These are phyloP conservation scores for Acleris cristana DNA, from an alignment of 2,888 invertebrate species.

Conservation along the genomic window DNA sequence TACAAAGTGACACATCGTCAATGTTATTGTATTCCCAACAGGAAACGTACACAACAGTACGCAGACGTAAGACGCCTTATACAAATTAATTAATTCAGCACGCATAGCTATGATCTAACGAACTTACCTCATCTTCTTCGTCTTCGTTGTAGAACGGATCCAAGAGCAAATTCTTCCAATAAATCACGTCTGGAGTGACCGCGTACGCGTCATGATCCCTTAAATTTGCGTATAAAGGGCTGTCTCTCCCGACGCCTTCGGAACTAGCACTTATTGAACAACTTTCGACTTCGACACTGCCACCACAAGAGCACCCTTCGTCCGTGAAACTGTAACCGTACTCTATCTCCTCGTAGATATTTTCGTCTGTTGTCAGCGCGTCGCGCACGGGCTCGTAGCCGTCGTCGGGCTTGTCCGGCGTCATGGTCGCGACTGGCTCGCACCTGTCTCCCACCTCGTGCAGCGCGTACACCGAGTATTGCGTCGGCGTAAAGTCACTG, in stretches of 20 bases:
- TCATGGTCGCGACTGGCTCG: conserved; percentile 72
- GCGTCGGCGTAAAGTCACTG: conserved; percentile 65
- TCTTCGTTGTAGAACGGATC: conserved; percentile 81
- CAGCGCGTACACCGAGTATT: conserved; percentile 70
- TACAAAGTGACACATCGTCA: conserved; percentile 32
- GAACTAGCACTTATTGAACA: conserved; percentile 77
- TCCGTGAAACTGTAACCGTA: conserved; percentile 72
- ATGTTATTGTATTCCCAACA: conserved; percentile 26
- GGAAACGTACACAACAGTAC: conserved; percentile 29
- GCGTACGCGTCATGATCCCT: conserved; percentile 77
- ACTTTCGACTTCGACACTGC: conserved; percentile 78
- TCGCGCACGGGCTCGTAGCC: conserved; percentile 78
- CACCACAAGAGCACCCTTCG: conserved; percentile 76
- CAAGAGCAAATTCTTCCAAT: conserved; percentile 79
- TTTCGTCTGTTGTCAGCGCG: conserved; percentile 72
- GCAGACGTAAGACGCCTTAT: conserved; percentile 27
- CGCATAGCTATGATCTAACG: conserved; percentile 35
- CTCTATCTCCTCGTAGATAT: conserved; percentile 79
- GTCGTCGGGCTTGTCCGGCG: conserved; percentile 76
- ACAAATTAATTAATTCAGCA: conserved; percentile 33
- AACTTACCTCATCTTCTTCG: conserved; percentile 81
- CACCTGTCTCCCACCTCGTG: conserved; percentile 80
- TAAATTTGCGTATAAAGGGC: conserved; percentile 76
- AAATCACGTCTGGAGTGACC: conserved; percentile 78
- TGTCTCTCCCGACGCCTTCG: conserved; percentile 71